phyloP scores from a whole-genome alignment of 2,888 invertebrate species.

The Operophtera brumata region DNA sequence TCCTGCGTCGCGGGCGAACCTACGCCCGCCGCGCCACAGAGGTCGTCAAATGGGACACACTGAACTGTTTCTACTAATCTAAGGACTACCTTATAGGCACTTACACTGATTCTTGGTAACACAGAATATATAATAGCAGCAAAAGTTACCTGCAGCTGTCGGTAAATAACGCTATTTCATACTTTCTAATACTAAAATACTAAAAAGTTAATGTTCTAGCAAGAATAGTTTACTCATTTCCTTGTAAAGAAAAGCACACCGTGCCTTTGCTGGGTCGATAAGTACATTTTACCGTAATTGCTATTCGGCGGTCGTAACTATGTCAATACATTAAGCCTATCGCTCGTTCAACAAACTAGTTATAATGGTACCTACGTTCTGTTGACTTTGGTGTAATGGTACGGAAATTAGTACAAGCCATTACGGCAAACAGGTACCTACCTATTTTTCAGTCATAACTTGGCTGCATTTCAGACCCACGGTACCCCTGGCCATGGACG shows the following conservation, averaged over 20 bases:
- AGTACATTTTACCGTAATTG: constrained; percentile 21
- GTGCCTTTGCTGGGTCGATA: not conserved
- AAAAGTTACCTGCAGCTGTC: too few relatives aligned
- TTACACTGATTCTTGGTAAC: too few relatives aligned
- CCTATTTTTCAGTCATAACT: not conserved
- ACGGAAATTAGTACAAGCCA: constrained; percentile 11
- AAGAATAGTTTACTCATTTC: constrained; percentile 13
- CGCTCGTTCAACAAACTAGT: constrained; percentile 26
- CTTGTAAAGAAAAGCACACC: constrained; percentile 17
- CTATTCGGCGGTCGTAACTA: constrained; percentile 21
- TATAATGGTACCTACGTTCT: constrained; percentile 19
- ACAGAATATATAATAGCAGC: too few relatives aligned
- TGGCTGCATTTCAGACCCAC: too few relatives aligned
- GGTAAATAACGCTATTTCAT: not conserved
- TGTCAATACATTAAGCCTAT: constrained; percentile 32
- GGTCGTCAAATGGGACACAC: too few relatives aligned
- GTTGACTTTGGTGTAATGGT: constrained; percentile 23
- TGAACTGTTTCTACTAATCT: too few relatives aligned
- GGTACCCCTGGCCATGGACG: too few relatives aligned
- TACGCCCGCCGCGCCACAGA: too few relatives aligned
- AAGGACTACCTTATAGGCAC: too few relatives aligned
- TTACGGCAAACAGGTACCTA: constrained; percentile 5
- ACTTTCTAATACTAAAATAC: constrained; percentile 1
- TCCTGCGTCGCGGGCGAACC: too few relatives aligned
- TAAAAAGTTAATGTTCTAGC: not conserved